A percentile compares a stretch with the other conserved stretches of the same genome.
Evolutionary conservation across 2,113 vertebrate species (phyloP).

Genomic region (Stercorarius parasiticus): DNA sequence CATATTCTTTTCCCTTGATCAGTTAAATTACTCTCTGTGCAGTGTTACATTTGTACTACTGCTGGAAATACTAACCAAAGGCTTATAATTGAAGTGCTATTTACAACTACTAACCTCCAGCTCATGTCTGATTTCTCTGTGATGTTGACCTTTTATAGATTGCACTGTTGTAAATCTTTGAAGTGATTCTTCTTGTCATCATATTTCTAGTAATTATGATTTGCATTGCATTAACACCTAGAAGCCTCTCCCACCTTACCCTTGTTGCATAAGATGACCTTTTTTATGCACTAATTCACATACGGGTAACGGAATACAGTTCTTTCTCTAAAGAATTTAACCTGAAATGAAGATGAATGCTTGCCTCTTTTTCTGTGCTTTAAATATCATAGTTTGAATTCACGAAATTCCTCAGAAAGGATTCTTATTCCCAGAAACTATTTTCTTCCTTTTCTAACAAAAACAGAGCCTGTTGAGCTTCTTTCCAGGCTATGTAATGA

Average conservation of each 20-base stretch:
- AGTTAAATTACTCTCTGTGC: constrained; percentile 68
- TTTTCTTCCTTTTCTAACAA: neutral
- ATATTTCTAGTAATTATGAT: constrained; percentile 57
- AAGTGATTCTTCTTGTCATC: constrained; percentile 51
- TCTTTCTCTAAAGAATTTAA: neutral
- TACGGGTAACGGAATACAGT: neutral
- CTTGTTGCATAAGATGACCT: constrained; percentile 40
- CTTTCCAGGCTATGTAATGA: neutral
- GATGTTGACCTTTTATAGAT: constrained; percentile 56
- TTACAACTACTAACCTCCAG: constrained; percentile 50
- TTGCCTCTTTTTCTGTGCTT: neutral
- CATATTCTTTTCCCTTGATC: constrained; percentile 61
- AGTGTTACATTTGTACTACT: constrained; percentile 43
- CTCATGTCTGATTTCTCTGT: constrained; percentile 32
- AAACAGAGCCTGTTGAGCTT: neutral
- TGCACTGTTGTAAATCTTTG: constrained; percentile 43
- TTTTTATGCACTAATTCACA: constrained; percentile 25
- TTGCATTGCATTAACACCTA: constrained; percentile 53
- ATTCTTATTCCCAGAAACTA: neutral
- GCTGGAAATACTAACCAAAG: constrained; percentile 47
- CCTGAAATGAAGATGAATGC: neutral
- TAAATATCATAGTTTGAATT: neutral
- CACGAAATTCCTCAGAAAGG: neutral
- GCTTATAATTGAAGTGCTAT: constrained; percentile 55
- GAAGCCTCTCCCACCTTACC: constrained; percentile 12